These are phyloP conservation scores for Augochlorella aurata DNA, from an alignment of 2,888 invertebrate genomes.

Conservation along the genomic window DNA sequence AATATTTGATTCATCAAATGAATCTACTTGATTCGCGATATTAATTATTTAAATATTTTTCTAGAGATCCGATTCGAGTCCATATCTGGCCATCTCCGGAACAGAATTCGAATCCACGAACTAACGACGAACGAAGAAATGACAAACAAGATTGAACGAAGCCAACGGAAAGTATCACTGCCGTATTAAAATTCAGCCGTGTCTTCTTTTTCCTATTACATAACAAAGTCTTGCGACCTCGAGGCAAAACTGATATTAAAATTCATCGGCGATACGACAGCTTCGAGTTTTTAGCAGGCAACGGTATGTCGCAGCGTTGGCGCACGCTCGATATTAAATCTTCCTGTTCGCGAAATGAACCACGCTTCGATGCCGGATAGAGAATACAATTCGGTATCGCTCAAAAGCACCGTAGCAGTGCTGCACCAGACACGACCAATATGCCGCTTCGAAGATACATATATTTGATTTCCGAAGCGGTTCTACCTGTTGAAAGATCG, in stretches of 20 bases:
- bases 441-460: not conserved
- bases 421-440: conserved; percentile 12
- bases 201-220: not conserved
- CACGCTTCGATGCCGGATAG: not conserved
- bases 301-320: conserved; percentile 3
- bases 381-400: conserved; percentile 3
- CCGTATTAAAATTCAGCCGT: not conserved
- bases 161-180: not conserved
- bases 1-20: too few relatives aligned
- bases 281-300: not conserved
- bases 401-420: conserved; percentile 5
- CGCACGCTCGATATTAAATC: conserved; percentile 26
- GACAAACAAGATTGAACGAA: not conserved
- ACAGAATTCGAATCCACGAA: too few relatives aligned
- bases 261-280: not conserved
- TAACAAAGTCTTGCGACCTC: not conserved
- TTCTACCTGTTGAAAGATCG: not conserved
- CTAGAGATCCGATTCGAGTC: too few relatives aligned
- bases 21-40: too few relatives aligned
- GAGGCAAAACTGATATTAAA: conserved; percentile 14
- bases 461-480: not conserved
- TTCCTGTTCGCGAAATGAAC: not conserved
- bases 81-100: too few relatives aligned
- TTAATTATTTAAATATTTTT: too few relatives aligned
- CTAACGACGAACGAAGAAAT: not conserved